Base-by-base conservation (phyloP, 2,797 vertebrate species). In the Thunnus albacares region DNA sequence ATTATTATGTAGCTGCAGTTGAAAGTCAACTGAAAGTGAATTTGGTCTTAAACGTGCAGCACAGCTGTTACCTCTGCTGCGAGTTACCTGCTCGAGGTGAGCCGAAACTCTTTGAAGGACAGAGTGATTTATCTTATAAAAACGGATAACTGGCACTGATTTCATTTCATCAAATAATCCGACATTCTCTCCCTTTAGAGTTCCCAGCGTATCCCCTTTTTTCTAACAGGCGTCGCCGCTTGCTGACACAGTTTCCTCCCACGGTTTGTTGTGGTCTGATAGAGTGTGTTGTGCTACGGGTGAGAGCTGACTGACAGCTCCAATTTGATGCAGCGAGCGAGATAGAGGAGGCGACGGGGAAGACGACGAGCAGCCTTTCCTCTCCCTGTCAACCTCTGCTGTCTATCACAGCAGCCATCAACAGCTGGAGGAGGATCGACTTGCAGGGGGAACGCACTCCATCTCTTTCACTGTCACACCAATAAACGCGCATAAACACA, bases 311-410 rank as follows among this genome's bases (percentile, higher is more conserved):
- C 73, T 88, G 86, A 90, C 89, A 66, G 74, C 77, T 88, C 56
- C 84, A 90, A 89, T 89, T 89, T 89, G 89, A 89, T 87, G 79
- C 69, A 51, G 69, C 6, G 79, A 35, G 79, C 51, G 85, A 91
- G 85, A 91, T 88, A 85, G 81, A 87, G 69, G 78, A 67, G 60
- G 61, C 15, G 60, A 65, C 22, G 41, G 45, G 65, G 77, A 80
- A 76, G 70, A 77, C 58, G 45, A 77, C 17, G 57, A 77, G 82
- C 75, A 63, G 76, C 53, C 60, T 71, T 68, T 83, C 82, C 78
- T 83, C 71, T 76, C 24, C 6, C 82, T 69, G 75, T 78, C 87
- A 85, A 59, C 82, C 85, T 80, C 71, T 79, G 79, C 72, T 63
- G 86, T 82, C 81, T 90, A 83, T 90, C 84, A 80, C 41, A 10